Percentiles rank a stretch among this genome's conserved stretches.
Evolutionary conservation across 2,113 vertebrate genomes (phyloP).

Genomic region (Gasterosteus aculeatus): DNA sequence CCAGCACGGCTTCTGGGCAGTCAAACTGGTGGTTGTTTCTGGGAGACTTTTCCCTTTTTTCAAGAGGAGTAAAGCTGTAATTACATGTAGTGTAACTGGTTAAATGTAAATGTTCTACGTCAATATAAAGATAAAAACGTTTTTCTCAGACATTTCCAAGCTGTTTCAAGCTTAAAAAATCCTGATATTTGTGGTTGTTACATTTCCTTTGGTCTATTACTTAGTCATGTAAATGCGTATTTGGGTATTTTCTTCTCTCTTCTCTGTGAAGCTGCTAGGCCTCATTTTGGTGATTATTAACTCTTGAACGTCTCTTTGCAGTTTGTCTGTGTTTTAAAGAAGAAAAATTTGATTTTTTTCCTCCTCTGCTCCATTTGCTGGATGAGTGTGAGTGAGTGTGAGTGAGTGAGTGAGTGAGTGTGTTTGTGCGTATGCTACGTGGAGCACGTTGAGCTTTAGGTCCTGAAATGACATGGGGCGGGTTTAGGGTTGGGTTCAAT

Average conservation of each 20-base stretch:
- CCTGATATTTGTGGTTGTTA: conserved; percentile 51
- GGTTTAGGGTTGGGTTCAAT: not conserved
- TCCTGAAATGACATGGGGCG: not conserved
- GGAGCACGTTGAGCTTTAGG: not conserved
- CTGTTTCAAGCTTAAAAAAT: conserved; percentile 45
- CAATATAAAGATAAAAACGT: conserved; percentile 44
- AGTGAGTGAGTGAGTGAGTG: not conserved
- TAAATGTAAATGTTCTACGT: conserved; percentile 60
- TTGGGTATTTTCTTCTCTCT: conserved; percentile 37
- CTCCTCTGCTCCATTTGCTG: conserved; percentile 19
- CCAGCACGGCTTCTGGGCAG: conserved; percentile 1
- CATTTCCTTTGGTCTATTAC: conserved; percentile 52
- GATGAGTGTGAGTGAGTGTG: conserved; percentile 13
- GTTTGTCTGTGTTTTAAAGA: conserved; percentile 22
- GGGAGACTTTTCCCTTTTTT: conserved; percentile 29
- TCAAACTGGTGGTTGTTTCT: not conserved
- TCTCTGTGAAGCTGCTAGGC: conserved; percentile 39
- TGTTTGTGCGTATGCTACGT: not conserved
- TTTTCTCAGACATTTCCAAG: conserved; percentile 50
- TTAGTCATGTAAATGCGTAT: conserved; percentile 49
- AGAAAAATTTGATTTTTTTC: conserved; percentile 7
- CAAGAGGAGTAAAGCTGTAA: conserved; percentile 42
- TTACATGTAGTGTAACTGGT: conserved; percentile 52
- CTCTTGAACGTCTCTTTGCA: conserved; percentile 38
- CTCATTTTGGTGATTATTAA: conserved; percentile 41